Conservation (phyloP, 2,113 vertebrate species). For the Indri indri region DNA sequence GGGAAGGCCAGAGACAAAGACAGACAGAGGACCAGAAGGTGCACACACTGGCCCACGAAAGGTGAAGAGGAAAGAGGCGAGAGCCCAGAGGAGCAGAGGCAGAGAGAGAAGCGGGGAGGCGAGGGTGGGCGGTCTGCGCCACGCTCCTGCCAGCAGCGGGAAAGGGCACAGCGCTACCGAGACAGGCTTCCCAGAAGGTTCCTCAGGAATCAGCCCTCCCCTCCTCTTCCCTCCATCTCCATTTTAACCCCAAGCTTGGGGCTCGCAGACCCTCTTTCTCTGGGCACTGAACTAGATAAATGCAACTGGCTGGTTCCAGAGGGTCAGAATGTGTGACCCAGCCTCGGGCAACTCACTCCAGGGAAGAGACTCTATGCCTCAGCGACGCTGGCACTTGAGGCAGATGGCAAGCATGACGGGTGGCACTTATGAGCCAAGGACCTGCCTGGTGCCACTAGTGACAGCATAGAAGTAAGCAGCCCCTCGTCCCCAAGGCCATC, state of each 20-base stretch:
- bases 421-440: neutral
- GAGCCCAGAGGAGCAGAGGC: neutral
- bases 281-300: neutral
- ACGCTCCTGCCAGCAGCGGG: rapidly evolving
- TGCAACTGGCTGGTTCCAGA: neutral
- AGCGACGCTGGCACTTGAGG: neutral
- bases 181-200: neutral
- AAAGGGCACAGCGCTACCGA: rapidly evolving
- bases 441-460: neutral
- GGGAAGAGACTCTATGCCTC: neutral
- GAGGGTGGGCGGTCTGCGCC: rapidly evolving
- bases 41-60: neutral
- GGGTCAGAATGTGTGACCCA: neutral
- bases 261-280: neutral
- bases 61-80: neutral
- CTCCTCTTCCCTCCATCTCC: neutral
- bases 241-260: neutral
- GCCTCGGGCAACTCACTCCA: neutral
- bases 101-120: neutral
- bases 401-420: neutral
- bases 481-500: neutral
- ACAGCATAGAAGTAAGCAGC: neutral
- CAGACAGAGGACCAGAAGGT: neutral
- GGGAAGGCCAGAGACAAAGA: neutral
- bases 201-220: neutral